Base-by-base conservation (phyloP, 2,797 vertebrate genomes). In the Rhabdomys pumilio region DNA sequence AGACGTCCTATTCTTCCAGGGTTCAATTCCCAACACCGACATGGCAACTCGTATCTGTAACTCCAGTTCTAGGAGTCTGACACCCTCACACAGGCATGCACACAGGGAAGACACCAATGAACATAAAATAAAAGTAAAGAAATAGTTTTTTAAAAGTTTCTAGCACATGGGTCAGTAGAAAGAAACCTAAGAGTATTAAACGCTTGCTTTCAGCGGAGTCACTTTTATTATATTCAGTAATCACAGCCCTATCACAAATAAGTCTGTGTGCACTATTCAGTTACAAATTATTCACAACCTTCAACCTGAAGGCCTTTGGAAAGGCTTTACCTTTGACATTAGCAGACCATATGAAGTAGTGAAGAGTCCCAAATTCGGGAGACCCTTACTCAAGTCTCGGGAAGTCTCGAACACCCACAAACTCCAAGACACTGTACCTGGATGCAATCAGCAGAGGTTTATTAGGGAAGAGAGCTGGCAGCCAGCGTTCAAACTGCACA, bases 211-310 rank as follows among this genome's bases (percentile, higher is more conserved):
- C 76, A 79, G 22, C 3, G 50, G 55, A 94, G 6, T 93, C 88
- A 50, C 14, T 91, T 95, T 69, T 34, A 29, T 91, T 88, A 86
- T 69, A 93, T 82, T 38, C 22, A 77, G 31, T 38, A 75, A 94
- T 72, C 26, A n/a, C 10, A 89, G 7, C 2, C 50, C 50, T 94
- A 83, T n/a, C 53, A 94, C 69, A 89, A 59, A 84, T 94, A 87
- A 91, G 80, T 96, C 57, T 96, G 50, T 29, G 14, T 91, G 38
- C 59, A 90, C 22, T 94, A 90, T 93, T 96, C 53, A 76, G 14
- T 89, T 95, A 79, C 38, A 83, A 50, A 57, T 95, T 90, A 90
- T 63, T 94, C 73, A 94, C 77, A 75, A 90, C n/a, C 91, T 95
- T 67, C 10, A 57, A 57, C 79, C 57, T 85, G 55, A 89, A 96